Evolutionary conservation across 2,888 invertebrate species (phyloP).

Genomic region (Tachystola acroxantha): DNA sequence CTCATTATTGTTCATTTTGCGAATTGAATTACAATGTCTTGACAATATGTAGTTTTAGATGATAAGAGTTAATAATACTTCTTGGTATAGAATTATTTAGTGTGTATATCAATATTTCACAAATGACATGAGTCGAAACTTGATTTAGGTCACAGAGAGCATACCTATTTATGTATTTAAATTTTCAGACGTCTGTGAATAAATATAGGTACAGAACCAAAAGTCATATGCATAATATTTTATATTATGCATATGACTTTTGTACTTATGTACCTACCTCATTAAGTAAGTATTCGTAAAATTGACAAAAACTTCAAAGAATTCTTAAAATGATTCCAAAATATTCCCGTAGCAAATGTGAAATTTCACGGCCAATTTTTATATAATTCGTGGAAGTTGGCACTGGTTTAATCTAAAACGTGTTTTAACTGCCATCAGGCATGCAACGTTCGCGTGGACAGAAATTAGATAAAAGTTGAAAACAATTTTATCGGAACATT

Average conservation of each 20-base stretch:
- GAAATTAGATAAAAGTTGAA: constrained; percentile 53
- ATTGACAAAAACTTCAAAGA: constrained; percentile 22
- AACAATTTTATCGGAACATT: constrained; percentile 36
- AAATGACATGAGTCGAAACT: too few relatives aligned
- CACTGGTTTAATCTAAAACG: constrained; percentile 68
- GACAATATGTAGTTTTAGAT: not conserved
- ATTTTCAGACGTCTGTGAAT: too few relatives aligned
- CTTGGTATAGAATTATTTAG: too few relatives aligned
- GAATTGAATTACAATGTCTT: constrained; percentile 9
- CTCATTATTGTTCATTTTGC: constrained; percentile 11
- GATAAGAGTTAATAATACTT: not conserved
- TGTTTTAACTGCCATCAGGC: constrained; percentile 50
- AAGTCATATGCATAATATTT: too few relatives aligned
- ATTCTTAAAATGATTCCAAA: constrained; percentile 24
- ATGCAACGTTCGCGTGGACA: constrained; percentile 51
- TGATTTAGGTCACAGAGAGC: too few relatives aligned
- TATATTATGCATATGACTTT: too few relatives aligned
- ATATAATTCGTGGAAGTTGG: constrained; percentile 68
- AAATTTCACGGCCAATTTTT: constrained; percentile 76
- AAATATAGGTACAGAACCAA: too few relatives aligned
- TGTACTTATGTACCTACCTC: too few relatives aligned
- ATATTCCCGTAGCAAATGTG: constrained; percentile 51
- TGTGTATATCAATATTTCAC: too few relatives aligned
- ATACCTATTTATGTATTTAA: too few relatives aligned
- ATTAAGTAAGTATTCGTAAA: constrained; percentile 7